phyloP scores from a whole-genome alignment of 2,797 vertebrate genomes.

The Peromyscus melanophrys region DNA sequence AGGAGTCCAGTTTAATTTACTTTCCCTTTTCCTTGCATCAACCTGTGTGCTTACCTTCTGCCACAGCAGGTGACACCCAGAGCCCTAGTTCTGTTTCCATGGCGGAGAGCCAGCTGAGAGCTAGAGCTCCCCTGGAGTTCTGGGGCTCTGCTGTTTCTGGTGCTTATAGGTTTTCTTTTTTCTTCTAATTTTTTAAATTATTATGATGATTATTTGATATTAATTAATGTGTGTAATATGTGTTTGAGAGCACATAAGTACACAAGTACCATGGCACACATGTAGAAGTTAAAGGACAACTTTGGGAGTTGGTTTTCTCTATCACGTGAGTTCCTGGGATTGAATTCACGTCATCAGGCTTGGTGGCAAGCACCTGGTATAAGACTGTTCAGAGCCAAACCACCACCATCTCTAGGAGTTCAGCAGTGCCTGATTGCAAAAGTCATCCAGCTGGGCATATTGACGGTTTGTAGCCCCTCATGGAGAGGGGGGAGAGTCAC shows the following conservation, averaged over 20 bases:
- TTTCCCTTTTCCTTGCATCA: background rate
- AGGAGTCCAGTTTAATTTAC: background rate
- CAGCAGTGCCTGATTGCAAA: background rate
- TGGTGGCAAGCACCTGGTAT: background rate
- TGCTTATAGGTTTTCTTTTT: slow-evolving; percentile 7
- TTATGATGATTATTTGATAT: background rate
- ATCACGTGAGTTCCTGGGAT: background rate
- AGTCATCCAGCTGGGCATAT: background rate
- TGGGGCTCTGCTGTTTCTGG: slow-evolving; percentile 10
- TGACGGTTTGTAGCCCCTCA: background rate
- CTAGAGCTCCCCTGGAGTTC: background rate
- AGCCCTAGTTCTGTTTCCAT: background rate
- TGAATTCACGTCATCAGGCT: background rate
- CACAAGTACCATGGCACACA: background rate
- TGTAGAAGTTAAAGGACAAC: background rate
- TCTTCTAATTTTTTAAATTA: background rate
- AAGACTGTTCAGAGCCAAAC: background rate
- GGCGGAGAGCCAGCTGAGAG: background rate
- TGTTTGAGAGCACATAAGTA: background rate
- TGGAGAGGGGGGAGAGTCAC: background rate
- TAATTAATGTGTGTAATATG: background rate
- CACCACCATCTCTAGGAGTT: background rate
- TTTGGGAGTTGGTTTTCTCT: background rate
- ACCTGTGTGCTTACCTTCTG: background rate
- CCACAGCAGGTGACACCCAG: background rate